Conservation (phyloP, 2,888 invertebrate species). For the Blastobasis adustella region DNA sequence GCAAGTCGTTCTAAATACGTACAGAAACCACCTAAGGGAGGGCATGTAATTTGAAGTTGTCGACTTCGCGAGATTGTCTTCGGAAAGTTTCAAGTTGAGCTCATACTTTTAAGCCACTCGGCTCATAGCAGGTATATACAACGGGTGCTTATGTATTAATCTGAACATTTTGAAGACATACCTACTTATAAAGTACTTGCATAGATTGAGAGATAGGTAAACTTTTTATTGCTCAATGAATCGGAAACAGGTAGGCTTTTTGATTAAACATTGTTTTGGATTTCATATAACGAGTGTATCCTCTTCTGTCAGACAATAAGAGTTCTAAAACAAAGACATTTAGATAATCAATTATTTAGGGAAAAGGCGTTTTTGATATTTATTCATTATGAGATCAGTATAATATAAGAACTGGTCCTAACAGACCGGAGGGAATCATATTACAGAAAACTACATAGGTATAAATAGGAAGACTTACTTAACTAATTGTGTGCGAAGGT, state of each 20-base stretch:
- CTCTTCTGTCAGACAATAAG: not conserved
- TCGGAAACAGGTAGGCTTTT: not conserved
- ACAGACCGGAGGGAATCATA: too few relatives aligned
- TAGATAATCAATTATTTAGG: too few relatives aligned
- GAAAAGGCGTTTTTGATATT: too few relatives aligned
- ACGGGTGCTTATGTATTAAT: too few relatives aligned
- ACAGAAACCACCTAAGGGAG: constrained; percentile 6
- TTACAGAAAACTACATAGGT: too few relatives aligned
- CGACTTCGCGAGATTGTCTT: constrained; percentile 7
- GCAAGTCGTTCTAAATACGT: not conserved
- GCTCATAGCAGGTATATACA: not conserved
- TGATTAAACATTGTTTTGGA: not conserved
- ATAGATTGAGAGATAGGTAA: not conserved
- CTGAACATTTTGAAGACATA: not conserved
- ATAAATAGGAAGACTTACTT: too few relatives aligned
- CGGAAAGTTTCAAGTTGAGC: constrained; percentile 1
- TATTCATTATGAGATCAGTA: too few relatives aligned
- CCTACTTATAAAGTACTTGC: not conserved
- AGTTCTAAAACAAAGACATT: too few relatives aligned
- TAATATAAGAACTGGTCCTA: too few relatives aligned
- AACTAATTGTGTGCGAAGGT: not conserved
- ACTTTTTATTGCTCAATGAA: not conserved
- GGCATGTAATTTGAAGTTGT: constrained; percentile 5
- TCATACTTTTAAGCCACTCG: constrained; percentile 2
- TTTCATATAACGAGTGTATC: not conserved